Percentiles rank a stretch among this genome's conserved stretches.
Conservation (phyloP, 2,888 invertebrate species). For the Heliconius charithonia region DNA sequence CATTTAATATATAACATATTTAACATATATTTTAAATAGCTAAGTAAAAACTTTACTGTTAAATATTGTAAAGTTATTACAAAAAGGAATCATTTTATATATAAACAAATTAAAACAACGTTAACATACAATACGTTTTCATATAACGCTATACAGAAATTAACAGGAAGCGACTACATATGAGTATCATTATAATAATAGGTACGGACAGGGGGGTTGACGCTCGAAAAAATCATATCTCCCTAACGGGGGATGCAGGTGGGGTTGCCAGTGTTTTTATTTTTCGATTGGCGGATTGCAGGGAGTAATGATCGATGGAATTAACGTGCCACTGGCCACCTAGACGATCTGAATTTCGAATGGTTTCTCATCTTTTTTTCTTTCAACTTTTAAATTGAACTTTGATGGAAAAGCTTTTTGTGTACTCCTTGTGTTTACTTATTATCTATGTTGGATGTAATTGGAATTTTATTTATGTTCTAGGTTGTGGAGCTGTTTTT, state of each 20-base stretch:
- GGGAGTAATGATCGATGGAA: conserved; percentile 83
- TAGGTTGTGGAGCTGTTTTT: background rate
- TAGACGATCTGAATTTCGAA: conserved; percentile 66
- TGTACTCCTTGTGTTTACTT: conserved; percentile 12
- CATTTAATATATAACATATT: background rate
- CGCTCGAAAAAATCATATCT: conserved; percentile 78
- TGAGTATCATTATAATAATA: conserved; percentile 49
- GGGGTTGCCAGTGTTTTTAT: conserved; percentile 79
- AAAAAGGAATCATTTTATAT: background rate
- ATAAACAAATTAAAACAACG: background rate
- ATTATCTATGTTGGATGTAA: conserved; percentile 10
- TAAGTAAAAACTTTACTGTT: background rate
- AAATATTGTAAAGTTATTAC: background rate
- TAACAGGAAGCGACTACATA: conserved; percentile 39
- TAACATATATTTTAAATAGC: background rate
- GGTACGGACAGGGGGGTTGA: conserved; percentile 65
- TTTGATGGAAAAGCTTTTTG: conserved; percentile 35
- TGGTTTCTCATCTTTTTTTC: conserved; percentile 29
- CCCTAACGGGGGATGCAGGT: conserved; percentile 66
- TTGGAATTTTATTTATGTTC: background rate
- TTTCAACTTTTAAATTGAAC: conserved; percentile 37
- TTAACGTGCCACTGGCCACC: conserved; percentile 77
- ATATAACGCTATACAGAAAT: conserved; percentile 35
- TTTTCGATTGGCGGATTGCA: conserved; percentile 83
- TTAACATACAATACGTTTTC: background rate